Base-by-base conservation (phyloP, 2,888 invertebrate species). In the Teinopalpus imperialis region DNA sequence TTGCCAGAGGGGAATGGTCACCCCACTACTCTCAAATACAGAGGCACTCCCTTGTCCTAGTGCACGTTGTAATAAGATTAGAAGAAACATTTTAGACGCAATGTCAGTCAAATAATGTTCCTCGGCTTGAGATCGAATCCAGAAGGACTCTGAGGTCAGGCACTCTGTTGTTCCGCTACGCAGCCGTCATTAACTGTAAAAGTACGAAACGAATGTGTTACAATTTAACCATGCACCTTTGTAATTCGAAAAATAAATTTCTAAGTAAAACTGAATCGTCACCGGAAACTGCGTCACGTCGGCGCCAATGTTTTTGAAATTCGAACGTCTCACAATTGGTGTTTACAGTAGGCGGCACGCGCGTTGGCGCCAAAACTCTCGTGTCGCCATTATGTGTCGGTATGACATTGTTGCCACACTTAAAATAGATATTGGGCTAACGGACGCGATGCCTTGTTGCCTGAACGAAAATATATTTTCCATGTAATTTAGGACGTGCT, bases 201-300 rank as follows among this genome's bases (percentile, higher is more conserved):
- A n/a, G n/a, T n/a, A n/a, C n/a, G n/a, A n/a, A n/a, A n/a, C n/a
- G n/a, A n/a, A n/a, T n/a, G n/a, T n/a, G 10, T 36, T 18, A 37
- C 37, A 31, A 43, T 16, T 32, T 39, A 32, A 24, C 24, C 7
- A 9, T 1, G 26, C 5, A 23, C 18, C n/a, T 23, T 31, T 21
- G 45, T 3, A 54, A 53, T 61, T 54, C 50, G 56, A 57, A 62
- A 63, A 59, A 60, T 58, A 55, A 54, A 58, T 57, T 56, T 58
- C 55, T 50, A 49, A 53, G 56, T 58, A 62, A 69, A 74, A 72
- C 66, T 65, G 66, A 69, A 69, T 69, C 73, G 82, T 79, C 81
- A 81, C 81, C 83, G 86, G 86, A 86, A 82, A 79, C 74, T 70
- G 69, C 82, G 81, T 82, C 82, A 83, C 76, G 81, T 76, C 81